Percentiles rank a stretch among this genome's conserved stretches.
Conservation (phyloP, 2,113 vertebrate genomes). For the Tautogolabrus adspersus region DNA sequence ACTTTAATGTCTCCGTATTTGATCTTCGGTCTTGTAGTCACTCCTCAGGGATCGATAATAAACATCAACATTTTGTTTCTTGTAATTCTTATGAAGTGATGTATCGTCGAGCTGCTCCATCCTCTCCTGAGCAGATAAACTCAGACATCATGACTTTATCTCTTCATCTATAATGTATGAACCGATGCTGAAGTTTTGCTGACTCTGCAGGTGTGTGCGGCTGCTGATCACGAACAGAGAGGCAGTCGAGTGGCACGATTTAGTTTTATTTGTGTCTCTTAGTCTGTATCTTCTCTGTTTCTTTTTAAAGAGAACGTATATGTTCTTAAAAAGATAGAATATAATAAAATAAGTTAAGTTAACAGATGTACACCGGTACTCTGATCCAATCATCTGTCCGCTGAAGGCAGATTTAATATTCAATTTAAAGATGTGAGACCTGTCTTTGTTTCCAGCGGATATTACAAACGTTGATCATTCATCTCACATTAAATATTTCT, state of each 20-base stretch:
- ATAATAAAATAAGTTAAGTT: too few species aligned
- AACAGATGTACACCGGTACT: too few species aligned
- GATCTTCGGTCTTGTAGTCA: background rate
- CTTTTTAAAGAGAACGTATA: background rate
- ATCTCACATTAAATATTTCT: too few species aligned
- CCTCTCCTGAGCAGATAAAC: slow-evolving; percentile 8
- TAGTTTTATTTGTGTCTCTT: background rate
- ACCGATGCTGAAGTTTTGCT: background rate
- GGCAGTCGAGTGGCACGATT: background rate
- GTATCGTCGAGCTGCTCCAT: background rate
- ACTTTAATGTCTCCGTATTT: background rate
- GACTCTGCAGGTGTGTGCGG: slow-evolving; percentile 27
- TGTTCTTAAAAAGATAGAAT: too few species aligned
- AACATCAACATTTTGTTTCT: background rate
- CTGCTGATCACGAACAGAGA: slow-evolving; percentile 1
- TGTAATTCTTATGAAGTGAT: background rate
- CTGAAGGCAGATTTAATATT: too few species aligned
- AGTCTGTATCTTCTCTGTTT: background rate
- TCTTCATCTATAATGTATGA: slow-evolving; percentile 52
- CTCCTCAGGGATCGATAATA: slow-evolving; percentile 8
- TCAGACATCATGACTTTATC: slow-evolving; percentile 20
- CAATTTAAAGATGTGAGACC: too few species aligned
- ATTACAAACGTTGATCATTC: too few species aligned
- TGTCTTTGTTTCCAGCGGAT: too few species aligned
- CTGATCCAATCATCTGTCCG: too few species aligned